Base-by-base conservation (phyloP, 2,797 vertebrate species). In the Gobio occitaniae region DNA sequence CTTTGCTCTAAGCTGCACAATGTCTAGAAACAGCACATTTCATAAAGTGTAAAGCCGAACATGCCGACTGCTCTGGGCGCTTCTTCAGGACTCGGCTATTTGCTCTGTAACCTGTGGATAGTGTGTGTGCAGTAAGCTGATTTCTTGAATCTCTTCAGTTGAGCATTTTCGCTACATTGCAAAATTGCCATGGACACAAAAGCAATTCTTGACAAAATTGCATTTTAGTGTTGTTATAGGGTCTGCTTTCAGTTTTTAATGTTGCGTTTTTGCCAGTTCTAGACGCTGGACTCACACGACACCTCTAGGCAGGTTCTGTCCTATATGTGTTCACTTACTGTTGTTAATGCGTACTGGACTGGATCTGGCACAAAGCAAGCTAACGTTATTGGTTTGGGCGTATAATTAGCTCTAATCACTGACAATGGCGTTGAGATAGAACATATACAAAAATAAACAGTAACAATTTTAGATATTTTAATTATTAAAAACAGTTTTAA, bases 281-380 rank as follows among this genome's bases (percentile, higher is more conserved):
- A 77, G 82, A 83, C 0, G 11, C 29, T 29, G 54, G 13, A 25
- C 9, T 76, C 9, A 0, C 63, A 54, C 38, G 48, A 59, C 56
- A 69, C 19, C 74, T 75, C 1, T 75, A 63, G 70, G 50, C 50
- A 69, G 81, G 74, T 59, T 83, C 29, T 83, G 59, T 59, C 63
- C 7, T 10, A 15, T 68, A 21, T 65, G 47, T 83, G 70, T 41
- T 65, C 29, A 36, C 81, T 65, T 38, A 36, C 61, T 83, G 71
- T 83, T 77, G 16, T 84, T 84, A 13, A 32, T 32, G 25, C 2
- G 29, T 71, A 72, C 54, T 78, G 32, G 66, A 72, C 76, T 84
- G 76, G 29, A 74, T 85, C 32, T 80, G 68, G 69, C 84, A 71
- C 76, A 71, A 78, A 84, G 54, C 83, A 84, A 84, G 66, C 52